Percentiles rank a stretch among this genome's conserved stretches.
phyloP scores from a whole-genome alignment of 2,113 vertebrate species.

The Octodon degus region DNA sequence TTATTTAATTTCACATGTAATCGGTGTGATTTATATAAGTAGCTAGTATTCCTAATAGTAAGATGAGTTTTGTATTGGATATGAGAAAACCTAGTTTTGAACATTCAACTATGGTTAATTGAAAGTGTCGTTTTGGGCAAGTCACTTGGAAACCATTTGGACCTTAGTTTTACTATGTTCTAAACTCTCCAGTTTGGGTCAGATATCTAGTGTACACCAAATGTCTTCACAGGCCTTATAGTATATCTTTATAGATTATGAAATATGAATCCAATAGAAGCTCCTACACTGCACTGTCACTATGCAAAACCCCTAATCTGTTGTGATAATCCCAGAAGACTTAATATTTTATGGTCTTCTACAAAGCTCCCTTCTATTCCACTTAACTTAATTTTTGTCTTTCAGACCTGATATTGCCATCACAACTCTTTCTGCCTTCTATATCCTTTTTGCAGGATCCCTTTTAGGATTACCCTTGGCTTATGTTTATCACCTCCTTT shows the following conservation, averaged over 20 bases:
- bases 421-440: neutral
- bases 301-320: neutral
- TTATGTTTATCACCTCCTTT: constrained; percentile 37
- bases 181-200: neutral
- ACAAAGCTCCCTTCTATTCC: neutral
- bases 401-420: neutral
- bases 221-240: neutral
- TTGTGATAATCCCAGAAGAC: neutral
- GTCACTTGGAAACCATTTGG: neutral
- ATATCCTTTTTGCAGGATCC: neutral
- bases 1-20: constrained; percentile 7
- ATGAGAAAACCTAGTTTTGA: constrained; percentile 15
- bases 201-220: neutral
- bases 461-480: neutral
- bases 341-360: neutral
- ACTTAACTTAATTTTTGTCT: constrained; percentile 38
- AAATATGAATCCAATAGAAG: neutral
- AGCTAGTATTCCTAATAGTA: neutral
- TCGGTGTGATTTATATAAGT: neutral
- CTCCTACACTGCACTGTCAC: neutral
- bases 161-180: neutral
- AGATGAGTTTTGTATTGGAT: neutral
- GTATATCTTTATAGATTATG: constrained; percentile 17
- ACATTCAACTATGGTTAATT: neutral
- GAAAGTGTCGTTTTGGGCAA: neutral